These are phyloP conservation scores for Sebastes goodei DNA, from an alignment of 2,797 vertebrate species.

Conservation along the genomic window DNA sequence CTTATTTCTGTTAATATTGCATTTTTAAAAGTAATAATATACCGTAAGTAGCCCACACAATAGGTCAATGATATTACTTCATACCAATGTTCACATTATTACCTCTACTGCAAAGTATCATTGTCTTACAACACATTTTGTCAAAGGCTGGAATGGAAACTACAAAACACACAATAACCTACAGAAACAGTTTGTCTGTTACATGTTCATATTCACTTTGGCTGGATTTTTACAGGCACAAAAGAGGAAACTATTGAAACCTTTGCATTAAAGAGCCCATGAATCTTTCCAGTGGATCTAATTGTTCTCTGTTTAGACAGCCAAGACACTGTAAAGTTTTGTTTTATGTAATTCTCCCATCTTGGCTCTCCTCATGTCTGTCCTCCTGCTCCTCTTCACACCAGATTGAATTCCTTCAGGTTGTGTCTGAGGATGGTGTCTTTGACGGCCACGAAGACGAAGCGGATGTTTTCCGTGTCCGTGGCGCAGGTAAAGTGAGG, in stretches of 20 bases:
- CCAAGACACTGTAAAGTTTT: not conserved
- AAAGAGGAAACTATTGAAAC: not conserved
- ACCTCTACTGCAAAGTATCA: not conserved
- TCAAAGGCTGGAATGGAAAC: not conserved
- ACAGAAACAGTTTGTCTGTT: not conserved
- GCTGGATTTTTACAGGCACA: not conserved
- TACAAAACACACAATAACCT: conserved; percentile 7
- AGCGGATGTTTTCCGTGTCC: conserved; percentile 91
- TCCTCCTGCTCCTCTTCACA: conserved; percentile 59
- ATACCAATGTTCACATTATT: conserved; percentile 1
- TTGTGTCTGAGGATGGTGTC: conserved; percentile 92
- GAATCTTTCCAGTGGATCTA: not conserved
- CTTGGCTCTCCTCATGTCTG: not conserved
- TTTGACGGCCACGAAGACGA: conserved; percentile 90
- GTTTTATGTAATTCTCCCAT: not conserved
- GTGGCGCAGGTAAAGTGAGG: conserved; percentile 91
- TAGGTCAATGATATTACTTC: not conserved
- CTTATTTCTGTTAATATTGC: not conserved
- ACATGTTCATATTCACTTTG: conserved; percentile 8
- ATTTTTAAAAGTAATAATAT: not conserved
- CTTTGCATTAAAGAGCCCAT: not conserved
- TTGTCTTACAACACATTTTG: not conserved
- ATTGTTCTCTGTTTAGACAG: not conserved
- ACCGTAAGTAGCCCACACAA: conserved; percentile 10
- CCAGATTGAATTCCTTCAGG: conserved; percentile 88